Base-by-base conservation (phyloP, 2,797 vertebrate genomes). In the Pempheris klunzingeri region DNA sequence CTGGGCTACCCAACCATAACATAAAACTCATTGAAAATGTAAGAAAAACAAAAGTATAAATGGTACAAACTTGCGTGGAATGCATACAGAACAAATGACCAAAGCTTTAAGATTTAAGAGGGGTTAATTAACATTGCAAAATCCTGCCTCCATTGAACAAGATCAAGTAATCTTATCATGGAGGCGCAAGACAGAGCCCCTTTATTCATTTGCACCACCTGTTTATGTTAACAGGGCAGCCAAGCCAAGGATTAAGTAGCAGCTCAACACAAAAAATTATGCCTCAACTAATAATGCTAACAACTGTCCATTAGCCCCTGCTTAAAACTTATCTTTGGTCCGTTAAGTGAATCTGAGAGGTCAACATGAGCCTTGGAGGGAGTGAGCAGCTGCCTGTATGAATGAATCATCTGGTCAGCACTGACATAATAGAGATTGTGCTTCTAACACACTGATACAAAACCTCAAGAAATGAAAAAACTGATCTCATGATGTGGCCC, bases 321-420 rank as follows among this genome's bases (percentile, higher is more conserved):
- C 94, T 96, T 96, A 95, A 95, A 96, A 95, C 94, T 95, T 94
- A 93, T 96, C 96, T 96, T 96, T 96, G 96, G 96, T 94, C 95
- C 93, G 95, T 92, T 91, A 90, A 90, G 92, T 96, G 94, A 94
- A 92, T 95, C 92, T 90, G 94, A 94, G 93, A 93, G 90, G 93
- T 95, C 94, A 95, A 92, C 90, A 93, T 94, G 94, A 94, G 92
- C 94, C 91, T 93, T 92, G 61, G 83, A 88, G 80, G 80, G 87
- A 90, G 87, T 87, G 86, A 91, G 91, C 92, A 93, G 92, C 92
- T 93, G 93, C 92, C 93, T 93, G 77, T 86, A 86, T 85, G 83
- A 88, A 89, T 83, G 88, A 89, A 87, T 94, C 92, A 86, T 91
- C 93, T 95, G 95, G 94, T 95, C 94, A 93, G 91, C 90, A 91